Percentiles rank a stretch among this genome's conserved stretches.
Evolutionary conservation across 2,888 invertebrate genomes (phyloP).

Genomic region (Trissolcus brochymenae): DNA sequence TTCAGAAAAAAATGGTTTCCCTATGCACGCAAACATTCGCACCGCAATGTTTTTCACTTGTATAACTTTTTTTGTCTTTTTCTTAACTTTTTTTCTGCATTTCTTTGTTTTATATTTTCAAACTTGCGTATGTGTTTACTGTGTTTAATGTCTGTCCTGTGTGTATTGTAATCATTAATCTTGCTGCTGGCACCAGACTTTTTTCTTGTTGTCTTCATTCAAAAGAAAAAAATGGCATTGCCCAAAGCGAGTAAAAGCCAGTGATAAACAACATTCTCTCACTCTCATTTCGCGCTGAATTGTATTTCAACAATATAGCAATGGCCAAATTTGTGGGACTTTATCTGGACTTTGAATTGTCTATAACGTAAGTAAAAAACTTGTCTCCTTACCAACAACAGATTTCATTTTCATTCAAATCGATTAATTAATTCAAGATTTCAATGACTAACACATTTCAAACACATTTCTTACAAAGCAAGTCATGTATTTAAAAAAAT

Average conservation of each 20-base stretch:
- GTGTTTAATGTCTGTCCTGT: too few species aligned
- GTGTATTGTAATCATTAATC: conserved; percentile 56
- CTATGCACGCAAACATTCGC: conserved; percentile 63
- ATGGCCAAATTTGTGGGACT: conserved; percentile 35
- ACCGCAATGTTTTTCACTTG: conserved; percentile 60
- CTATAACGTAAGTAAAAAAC: conserved; percentile 37
- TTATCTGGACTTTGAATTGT: conserved; percentile 40
- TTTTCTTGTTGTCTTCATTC: conserved; percentile 50
- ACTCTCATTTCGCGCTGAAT: conserved; percentile 43
- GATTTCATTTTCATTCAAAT: conserved; percentile 20
- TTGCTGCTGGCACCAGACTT: conserved; percentile 66
- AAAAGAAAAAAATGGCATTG: conserved; percentile 54
- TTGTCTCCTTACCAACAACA: conserved; percentile 9
- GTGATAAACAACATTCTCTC: conserved; percentile 57
- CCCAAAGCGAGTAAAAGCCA: conserved; percentile 59
- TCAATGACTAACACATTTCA: conserved; percentile 15
- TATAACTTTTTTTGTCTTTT: conserved; percentile 52
- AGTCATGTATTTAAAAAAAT: background rate
- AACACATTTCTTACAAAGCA: conserved; percentile 3
- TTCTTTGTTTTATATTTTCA: conserved; percentile 48
- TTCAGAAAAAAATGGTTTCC: conserved; percentile 63
- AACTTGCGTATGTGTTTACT: conserved; percentile 25
- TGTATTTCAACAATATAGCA: conserved; percentile 33
- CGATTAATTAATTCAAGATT: conserved; percentile 13
- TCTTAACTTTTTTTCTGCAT: conserved; percentile 38